Conservation (phyloP, 2,113 vertebrate genomes). For the Echinops telfairi region DNA sequence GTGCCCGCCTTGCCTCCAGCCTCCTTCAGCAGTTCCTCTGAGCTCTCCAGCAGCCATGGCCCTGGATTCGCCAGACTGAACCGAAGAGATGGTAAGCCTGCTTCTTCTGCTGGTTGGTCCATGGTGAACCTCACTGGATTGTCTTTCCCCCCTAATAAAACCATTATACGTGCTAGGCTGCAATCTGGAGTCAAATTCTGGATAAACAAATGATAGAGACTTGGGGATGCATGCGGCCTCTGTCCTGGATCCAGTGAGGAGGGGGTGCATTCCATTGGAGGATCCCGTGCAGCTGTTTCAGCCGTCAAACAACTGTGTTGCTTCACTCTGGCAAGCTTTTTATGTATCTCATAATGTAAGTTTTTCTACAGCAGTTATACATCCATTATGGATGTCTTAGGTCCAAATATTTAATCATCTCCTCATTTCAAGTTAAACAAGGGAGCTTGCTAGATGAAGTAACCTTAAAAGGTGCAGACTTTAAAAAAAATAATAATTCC, state of each 20-base stretch:
- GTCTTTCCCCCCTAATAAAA: constrained; percentile 11
- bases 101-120: not conserved
- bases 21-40: constrained; percentile 95
- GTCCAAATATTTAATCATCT: too few species aligned
- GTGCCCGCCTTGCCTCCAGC: constrained; percentile 90
- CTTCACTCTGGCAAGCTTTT: constrained; percentile 38
- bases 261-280: not conserved
- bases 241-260: not conserved
- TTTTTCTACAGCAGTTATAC: not conserved
- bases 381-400: not conserved
- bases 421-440: constrained; percentile 56
- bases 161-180: not conserved
- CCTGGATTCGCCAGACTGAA: constrained; percentile 95
- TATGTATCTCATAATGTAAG: not conserved
- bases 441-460: constrained; percentile 41
- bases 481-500: not conserved
- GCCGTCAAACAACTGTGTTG: not conserved
- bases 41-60: constrained; percentile 92
- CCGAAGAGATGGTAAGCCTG: constrained; percentile 93
- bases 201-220: not conserved
- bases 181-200: constrained; percentile 5
- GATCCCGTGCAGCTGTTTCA: constrained; percentile 6
- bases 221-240: not conserved
- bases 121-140: constrained; percentile 11
- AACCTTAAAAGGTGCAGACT: constrained; percentile 51